Conservation (phyloP, 2,888 invertebrate species). For the Agonopterix heracliana region DNA sequence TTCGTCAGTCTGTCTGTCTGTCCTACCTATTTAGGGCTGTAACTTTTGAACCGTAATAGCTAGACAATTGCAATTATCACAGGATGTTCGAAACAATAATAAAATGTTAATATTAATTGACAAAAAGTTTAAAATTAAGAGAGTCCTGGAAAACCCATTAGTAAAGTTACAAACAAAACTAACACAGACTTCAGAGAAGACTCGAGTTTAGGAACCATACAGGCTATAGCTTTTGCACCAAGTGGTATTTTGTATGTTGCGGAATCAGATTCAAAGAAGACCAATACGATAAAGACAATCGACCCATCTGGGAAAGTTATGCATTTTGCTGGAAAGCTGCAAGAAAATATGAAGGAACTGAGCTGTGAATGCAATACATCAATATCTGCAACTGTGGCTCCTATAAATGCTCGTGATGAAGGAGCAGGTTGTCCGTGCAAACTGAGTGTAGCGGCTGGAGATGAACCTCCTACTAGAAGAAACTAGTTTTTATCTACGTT, state of each 20-base stretch:
- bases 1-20: too few species aligned
- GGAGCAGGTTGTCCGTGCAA: slow-evolving; percentile 66
- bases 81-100: too few species aligned
- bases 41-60: too few species aligned
- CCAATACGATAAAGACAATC: slow-evolving; percentile 88
- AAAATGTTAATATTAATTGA: too few species aligned
- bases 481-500: too few species aligned
- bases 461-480: slow-evolving; percentile 86
- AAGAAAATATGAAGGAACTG: slow-evolving; percentile 74
- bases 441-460: slow-evolving; percentile 73
- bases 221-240: slow-evolving; percentile 93
- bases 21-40: too few species aligned
- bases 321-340: slow-evolving; percentile 93
- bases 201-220: slow-evolving; percentile 87
- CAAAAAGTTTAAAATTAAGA: too few species aligned
- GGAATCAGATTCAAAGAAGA: slow-evolving; percentile 91
- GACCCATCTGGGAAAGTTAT: slow-evolving; percentile 93
- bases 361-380: slow-evolving; percentile 78
- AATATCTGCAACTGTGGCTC: slow-evolving; percentile 71
- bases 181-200: slow-evolving; percentile 77
- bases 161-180: slow-evolving; percentile 54
- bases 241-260: slow-evolving; percentile 95
- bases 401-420: slow-evolving; percentile 52
- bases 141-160: slow-evolving; percentile 60
- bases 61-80: too few species aligned